Percentiles rank a stretch among this genome's conserved stretches.
These are phyloP conservation scores for Cosmia pyralina DNA, from an alignment of 2,888 invertebrate species.

Conservation along the genomic window DNA sequence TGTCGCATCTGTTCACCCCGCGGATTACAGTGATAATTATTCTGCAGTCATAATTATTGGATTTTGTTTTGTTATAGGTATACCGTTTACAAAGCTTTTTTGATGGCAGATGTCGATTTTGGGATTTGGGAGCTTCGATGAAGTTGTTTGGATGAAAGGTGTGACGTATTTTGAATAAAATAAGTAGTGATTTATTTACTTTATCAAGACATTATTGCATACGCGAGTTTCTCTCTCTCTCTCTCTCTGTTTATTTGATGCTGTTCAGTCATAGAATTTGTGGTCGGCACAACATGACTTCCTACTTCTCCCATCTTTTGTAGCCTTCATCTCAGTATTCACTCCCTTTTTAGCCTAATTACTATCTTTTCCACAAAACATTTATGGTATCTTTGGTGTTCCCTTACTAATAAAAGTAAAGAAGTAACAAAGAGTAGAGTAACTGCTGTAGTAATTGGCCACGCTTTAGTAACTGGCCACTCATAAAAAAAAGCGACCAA, in stretches of 20 bases:
- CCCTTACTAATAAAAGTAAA: not conserved
- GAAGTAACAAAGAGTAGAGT: too few species aligned
- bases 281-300: not conserved
- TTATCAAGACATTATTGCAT: not conserved
- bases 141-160: conserved; percentile 6
- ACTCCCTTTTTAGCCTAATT: not conserved
- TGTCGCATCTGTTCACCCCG: conserved; percentile 88
- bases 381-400: not conserved
- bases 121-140: conserved; percentile 19
- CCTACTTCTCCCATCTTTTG: too few species aligned
- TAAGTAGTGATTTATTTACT: not conserved
- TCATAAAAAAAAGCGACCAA: too few species aligned
- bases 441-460: too few species aligned
- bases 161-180: conserved; percentile 3
- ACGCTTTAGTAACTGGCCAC: too few species aligned
- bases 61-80: conserved; percentile 76
- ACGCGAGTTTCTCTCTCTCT: not conserved
- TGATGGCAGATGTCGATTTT: conserved; percentile 62
- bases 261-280: not conserved
- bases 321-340: not conserved
- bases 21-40: conserved; percentile 89
- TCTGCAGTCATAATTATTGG: conserved; percentile 88
- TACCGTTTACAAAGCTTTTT: conserved; percentile 38
- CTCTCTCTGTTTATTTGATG: not conserved
- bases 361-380: not conserved